phyloP scores from a whole-genome alignment of 2,797 vertebrate species.

The Merluccius polli region DNA sequence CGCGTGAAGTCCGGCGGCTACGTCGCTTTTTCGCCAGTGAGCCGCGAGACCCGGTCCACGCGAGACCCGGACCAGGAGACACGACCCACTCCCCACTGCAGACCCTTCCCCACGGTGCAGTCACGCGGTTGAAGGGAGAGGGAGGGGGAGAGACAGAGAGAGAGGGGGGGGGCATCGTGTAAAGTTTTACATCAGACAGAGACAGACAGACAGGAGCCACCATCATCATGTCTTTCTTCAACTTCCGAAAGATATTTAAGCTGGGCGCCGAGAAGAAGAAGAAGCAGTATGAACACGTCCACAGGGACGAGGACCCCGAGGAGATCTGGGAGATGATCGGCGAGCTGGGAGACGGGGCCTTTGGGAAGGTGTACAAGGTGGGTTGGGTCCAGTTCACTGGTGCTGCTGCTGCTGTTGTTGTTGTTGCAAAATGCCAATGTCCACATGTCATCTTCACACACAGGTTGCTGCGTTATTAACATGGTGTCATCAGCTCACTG shows the following conservation, averaged over 20 bases:
- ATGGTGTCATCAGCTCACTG: neutral
- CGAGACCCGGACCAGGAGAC: too few relatives aligned
- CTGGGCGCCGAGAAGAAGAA: constrained; percentile 92
- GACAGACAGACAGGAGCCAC: too few relatives aligned
- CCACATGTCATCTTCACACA: neutral
- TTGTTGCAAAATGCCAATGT: neutral
- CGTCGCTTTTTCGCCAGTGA: too few relatives aligned
- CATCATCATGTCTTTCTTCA: constrained; percentile 96
- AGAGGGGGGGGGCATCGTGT: too few relatives aligned
- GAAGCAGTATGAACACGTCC: constrained; percentile 96
- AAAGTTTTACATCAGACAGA: too few relatives aligned
- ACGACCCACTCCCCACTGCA: neutral
- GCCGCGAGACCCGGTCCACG: too few relatives aligned
- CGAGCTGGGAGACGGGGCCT: constrained; percentile 93
- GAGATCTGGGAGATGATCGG: constrained; percentile 95
- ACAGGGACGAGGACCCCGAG: constrained; percentile 91
- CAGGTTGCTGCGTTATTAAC: neutral
- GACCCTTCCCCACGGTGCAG: neutral
- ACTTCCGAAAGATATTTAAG: constrained; percentile 98
- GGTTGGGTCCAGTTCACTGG: constrained; percentile 19
- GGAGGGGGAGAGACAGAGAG: too few relatives aligned
- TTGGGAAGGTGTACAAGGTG: constrained; percentile 98
- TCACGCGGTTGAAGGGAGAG: neutral
- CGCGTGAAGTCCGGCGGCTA: too few relatives aligned
- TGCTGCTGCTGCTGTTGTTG: neutral